Evolutionary conservation across 2,113 vertebrate species (phyloP), one percentile per base, ranked within the genome.

Genomic region (Rhea americana): DNA sequence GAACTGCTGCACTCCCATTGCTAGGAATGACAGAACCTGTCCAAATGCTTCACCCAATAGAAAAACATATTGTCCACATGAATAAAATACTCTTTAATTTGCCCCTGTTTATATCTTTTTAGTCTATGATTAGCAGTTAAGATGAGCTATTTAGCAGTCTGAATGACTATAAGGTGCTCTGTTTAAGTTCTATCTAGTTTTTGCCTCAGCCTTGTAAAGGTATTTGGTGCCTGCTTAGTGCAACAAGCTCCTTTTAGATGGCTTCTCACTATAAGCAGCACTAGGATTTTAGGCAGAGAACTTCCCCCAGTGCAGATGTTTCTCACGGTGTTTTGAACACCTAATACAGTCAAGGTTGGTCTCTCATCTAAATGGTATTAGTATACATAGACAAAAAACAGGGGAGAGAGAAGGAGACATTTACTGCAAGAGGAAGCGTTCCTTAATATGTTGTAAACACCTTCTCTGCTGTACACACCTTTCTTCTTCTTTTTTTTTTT

Each of bases 241-340:
- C 81, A 94, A 93, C 74, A 79, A 95, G 74, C 92, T 71, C 81
- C 85, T 95, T 71, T 56, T 93, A 90, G 66, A 93, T 85, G 80
- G 66, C 62, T 94, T 84, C 81, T 88, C 59, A 68, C 39, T 68
- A 59, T 39, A 90, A 77, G 20, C 18, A 94, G 45, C 32, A 76
- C 1, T 0, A 41, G 0, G 0, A 51, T 88, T 96, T 93, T 65
- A 77, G 77, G 62, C 73, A 79, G 61, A 84, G 65, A 91, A 93
- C 73, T 96, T 94, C 80, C 28, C 45, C 66, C 81, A 62, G 72
- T 82, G 85, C 45, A 82, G 63, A 82, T 74, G 50, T 45, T 62
- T 92, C 89, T 76, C 50, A 82, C 66, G 18, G 21, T 76, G 32
- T 82, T 94, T 78, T 71, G 50, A 93, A 63, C 41, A 59, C 15